Percentiles rank a stretch among this genome's conserved stretches.
Conservation (phyloP, 2,113 vertebrate species). For the Meles meles region DNA sequence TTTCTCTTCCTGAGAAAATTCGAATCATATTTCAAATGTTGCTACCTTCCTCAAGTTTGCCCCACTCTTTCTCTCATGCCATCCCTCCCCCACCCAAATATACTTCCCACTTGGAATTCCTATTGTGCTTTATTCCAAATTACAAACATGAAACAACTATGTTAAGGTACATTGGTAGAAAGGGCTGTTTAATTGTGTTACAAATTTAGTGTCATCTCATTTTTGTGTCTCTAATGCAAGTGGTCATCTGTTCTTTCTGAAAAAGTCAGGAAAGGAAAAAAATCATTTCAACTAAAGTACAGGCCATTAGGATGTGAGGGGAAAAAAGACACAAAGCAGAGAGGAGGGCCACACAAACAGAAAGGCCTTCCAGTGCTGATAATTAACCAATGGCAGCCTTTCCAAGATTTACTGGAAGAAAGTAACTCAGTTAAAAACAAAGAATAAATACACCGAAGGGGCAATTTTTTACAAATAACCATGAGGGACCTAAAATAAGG, state of each 20-base stretch:
- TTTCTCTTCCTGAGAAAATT: background rate
- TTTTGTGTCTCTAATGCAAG: background rate
- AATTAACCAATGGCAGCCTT: background rate
- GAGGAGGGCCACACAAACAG: background rate
- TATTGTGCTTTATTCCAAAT: background rate
- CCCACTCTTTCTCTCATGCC: background rate
- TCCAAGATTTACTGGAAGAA: background rate
- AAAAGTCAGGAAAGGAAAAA: background rate
- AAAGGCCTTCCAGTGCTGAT: background rate
- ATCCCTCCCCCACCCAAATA: background rate
- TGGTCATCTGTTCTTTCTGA: background rate
- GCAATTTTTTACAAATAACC: background rate
- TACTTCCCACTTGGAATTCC: background rate
- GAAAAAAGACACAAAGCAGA: background rate
- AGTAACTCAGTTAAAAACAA: background rate
- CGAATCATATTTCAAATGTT: background rate
- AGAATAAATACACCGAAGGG: background rate
- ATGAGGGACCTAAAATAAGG: background rate
- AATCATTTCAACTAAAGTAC: background rate
- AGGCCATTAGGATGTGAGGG: no score
- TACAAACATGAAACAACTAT: background rate
- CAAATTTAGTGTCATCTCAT: fast-evolving
- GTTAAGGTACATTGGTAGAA: background rate
- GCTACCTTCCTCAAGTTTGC: background rate
- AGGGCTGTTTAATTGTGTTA: fast-evolving